Evolutionary conservation across 2,888 invertebrate species (phyloP), one percentile per base, ranked within the genome.

Genomic region (Ennomos quercinarius): DNA sequence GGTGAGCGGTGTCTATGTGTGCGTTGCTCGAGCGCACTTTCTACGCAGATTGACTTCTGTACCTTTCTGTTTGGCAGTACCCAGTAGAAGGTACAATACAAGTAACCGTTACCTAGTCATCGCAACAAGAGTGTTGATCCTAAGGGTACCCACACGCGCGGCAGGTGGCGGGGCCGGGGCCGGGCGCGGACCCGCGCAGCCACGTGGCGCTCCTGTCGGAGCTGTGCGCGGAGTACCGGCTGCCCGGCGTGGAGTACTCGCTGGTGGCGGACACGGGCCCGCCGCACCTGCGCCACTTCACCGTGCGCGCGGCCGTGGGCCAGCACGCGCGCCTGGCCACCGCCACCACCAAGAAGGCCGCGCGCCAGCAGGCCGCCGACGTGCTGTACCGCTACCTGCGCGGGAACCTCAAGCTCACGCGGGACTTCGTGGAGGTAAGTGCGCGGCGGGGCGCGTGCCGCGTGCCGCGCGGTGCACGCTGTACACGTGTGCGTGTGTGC

Each of bases 241-340:
- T 95, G 51, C 87, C 93, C 12, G 79, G 77, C 10, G 94, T 94
- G 3, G 75, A 81, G 43, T 95, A 94, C 82, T 74, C 80, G 56
- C 89, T 93, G 76, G 90, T 94, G 61, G 93, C 93, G 11, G 95
- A 95, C 80, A 93, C 94, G 66, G 95, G 95, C 43, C 95, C 95
- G 12, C 93, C 95, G 40, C 95, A 96, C 86, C 89, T 91, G 55
- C 93, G 94, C 69, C 87, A 93, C 66, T 96, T 96, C 81, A 95
- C 95, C 0, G 81, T 94, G 66, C 84, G 93, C 61, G 95, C 94
- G 72, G 71, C 76, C 60, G 87, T 95, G 13, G 93, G 93, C 27
- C 86, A 86, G 42, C 93, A 94, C 75, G 77, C 72, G 68, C 94
- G 95, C 56, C 74, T 81, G 66, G 94, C 94, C 57, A 91, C 92